Base-by-base conservation (phyloP, 2,113 vertebrate genomes). In the Agelaius tricolor region DNA sequence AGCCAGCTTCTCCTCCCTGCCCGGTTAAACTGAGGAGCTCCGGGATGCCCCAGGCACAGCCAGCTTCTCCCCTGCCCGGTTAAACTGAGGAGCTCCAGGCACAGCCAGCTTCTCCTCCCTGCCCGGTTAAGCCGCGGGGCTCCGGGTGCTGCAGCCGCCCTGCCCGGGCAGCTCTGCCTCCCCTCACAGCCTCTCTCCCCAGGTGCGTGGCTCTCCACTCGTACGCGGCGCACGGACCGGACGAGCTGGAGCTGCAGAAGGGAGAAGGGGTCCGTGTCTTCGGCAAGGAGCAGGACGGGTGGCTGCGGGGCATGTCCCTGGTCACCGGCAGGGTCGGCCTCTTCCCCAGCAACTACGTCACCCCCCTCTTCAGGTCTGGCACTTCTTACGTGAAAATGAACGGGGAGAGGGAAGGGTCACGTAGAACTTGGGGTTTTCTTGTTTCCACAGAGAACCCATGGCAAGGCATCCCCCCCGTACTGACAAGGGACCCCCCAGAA, bases 221-320 rank as follows among this genome's bases (percentile, higher is more conserved):
- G 79, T 99, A 99, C 72, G 76, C 91, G 37, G 98, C 99, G 6
- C 98, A 98, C 0, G 98, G 98, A 10, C 97, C 98, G 0, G 98
- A 99, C 2, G 99, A 99, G 97, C 98, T 99, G 96, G 99, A 99
- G 95, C 97, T 99, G 91, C 98, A 98, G 93, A 99, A 98, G 95
- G 99, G 99, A 88, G 99, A 99, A 97, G 99, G 99, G 87, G 81
- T 99, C 86, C 98, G 98, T 14, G 98, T 99, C 31, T 98, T 99
- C 7, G 99, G 99, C 74, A 99, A 98, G 84, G 97, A 98, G 77
- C 98, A 99, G 4, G 99, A 99, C 3, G 99, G 99, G 55, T 99
- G 99, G 99, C 97, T 99, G 85, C 98, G 98, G 88, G 99, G 99
- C 58, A 94, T 99, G 91, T 99, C 99, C 11, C 97, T 99, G n/a